Evolutionary conservation across 23 tunicate genomes (phyloP).

Genomic region (Botrylloides violaceus): DNA sequence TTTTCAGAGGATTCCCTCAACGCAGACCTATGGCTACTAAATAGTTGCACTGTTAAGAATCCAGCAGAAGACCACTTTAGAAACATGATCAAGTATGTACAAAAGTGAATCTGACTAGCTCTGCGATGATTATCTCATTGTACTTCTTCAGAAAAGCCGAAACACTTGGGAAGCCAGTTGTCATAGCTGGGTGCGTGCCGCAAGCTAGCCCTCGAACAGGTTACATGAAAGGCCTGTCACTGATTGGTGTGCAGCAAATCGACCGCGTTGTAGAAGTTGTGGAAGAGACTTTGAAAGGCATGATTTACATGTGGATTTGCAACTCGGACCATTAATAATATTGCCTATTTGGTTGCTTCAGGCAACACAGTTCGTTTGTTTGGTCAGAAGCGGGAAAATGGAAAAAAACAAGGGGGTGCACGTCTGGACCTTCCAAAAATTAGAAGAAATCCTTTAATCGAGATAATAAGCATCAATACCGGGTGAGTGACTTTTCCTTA

Average conservation of each 20-base stretch:
- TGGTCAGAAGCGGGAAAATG: constrained; percentile 71
- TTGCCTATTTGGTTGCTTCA: constrained; percentile 15
- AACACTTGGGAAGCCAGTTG: constrained; percentile 53
- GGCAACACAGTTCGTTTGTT: constrained; percentile 87
- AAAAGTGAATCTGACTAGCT: neutral
- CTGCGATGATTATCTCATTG: neutral
- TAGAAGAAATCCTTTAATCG: constrained; percentile 92
- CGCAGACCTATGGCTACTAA: constrained; percentile 73
- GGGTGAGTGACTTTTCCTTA: no score
- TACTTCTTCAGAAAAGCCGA: constrained; percentile 52
- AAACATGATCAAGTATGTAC: constrained; percentile 93
- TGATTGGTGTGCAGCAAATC: constrained; percentile 98
- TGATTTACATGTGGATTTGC: no score
- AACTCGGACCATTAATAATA: no score
- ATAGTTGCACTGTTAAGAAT: constrained; percentile 97
- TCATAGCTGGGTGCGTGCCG: constrained; percentile 97
- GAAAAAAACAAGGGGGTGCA: constrained; percentile 84
- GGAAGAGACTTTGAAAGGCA: constrained; percentile 95
- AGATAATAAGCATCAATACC: constrained; percentile 96
- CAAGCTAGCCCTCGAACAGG: constrained; percentile 88
- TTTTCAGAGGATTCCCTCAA: constrained; percentile 30
- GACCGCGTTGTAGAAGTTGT: constrained; percentile 98
- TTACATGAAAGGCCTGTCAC: constrained; percentile 80
- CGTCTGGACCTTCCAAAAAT: constrained; percentile 79
- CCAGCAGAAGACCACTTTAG: constrained; percentile 99